Conservation (phyloP, 2,797 vertebrate genomes). For the Sandelia bainsii region DNA sequence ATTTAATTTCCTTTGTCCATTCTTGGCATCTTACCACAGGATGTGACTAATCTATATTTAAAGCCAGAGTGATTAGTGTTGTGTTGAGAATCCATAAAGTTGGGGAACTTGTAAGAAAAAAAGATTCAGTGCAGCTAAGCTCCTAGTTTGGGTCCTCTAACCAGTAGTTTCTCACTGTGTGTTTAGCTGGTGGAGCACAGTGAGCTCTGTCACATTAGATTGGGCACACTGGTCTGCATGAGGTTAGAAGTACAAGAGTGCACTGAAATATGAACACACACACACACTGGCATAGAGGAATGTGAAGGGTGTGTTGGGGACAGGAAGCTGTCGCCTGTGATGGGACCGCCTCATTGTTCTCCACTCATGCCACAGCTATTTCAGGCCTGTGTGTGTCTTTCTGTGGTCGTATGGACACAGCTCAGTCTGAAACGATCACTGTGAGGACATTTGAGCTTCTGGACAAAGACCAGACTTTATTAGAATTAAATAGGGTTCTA, state of each 20-base stretch:
- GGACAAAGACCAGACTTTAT: no score
- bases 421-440: no score
- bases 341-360: slow-evolving; percentile 73
- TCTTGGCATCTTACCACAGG: background rate
- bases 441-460: background rate
- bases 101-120: no score
- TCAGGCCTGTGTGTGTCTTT: slow-evolving; percentile 46
- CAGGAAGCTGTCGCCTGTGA: slow-evolving; percentile 72
- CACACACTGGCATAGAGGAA: slow-evolving; percentile 58
- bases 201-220: slow-evolving; percentile 13
- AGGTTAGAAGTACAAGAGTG: slow-evolving; percentile 12
- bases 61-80: background rate
- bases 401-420: background rate
- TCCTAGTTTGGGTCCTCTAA: background rate
- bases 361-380: slow-evolving; percentile 69
- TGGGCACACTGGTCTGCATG: background rate
- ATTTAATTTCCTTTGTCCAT: background rate
- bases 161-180: background rate
- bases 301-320: slow-evolving; percentile 64
- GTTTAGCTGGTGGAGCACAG: background rate
- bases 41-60: background rate
- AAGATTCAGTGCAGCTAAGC: no score
- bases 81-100: background rate
- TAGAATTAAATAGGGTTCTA: no score
- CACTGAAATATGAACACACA: slow-evolving; percentile 20